Evolutionary conservation across 30 jellyfish, hydroid and myxozoan genomes (phyloP).

Genomic region (Aurelia sp.): DNA sequence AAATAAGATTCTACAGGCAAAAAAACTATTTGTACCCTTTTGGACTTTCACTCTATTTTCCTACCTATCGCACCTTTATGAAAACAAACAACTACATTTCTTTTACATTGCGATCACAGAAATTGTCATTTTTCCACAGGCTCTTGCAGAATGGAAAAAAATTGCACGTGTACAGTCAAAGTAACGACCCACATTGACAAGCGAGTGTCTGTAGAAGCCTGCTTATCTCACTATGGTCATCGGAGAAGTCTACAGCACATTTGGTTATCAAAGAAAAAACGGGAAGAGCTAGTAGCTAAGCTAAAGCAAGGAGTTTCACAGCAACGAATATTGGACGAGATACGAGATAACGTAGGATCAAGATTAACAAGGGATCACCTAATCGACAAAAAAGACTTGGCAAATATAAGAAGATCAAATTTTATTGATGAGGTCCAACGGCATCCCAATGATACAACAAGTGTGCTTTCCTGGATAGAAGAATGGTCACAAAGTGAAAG

Average conservation of each 20-base stretch:
- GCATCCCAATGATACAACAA: conserved; percentile 52
- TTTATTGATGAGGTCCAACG: neutral
- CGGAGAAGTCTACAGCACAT: neutral
- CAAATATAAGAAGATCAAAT: neutral
- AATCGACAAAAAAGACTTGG: neutral
- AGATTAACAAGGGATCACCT: neutral
- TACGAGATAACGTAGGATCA: neutral
- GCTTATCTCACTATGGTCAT: no score
- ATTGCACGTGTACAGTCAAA: no score
- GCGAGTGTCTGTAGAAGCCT: neutral
- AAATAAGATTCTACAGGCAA: no score
- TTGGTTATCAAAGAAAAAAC: neutral
- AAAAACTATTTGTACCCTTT: no score
- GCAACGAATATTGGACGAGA: neutral
- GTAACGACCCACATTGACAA: no score
- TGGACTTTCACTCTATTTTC: no score
- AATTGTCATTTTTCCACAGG: no score
- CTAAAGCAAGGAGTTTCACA: neutral
- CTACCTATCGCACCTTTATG: no score
- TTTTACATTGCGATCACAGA: no score
- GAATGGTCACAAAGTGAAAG: conserved; percentile 39
- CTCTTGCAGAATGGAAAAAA: no score
- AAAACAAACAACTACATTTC: no score
- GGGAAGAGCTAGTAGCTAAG: neutral
- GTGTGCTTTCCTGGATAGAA: conserved; percentile 49